A percentile compares a stretch with the other conserved stretches of the same genome.
Conservation (phyloP, 2,797 vertebrate species). For the Coranthus polyacanthus region DNA sequence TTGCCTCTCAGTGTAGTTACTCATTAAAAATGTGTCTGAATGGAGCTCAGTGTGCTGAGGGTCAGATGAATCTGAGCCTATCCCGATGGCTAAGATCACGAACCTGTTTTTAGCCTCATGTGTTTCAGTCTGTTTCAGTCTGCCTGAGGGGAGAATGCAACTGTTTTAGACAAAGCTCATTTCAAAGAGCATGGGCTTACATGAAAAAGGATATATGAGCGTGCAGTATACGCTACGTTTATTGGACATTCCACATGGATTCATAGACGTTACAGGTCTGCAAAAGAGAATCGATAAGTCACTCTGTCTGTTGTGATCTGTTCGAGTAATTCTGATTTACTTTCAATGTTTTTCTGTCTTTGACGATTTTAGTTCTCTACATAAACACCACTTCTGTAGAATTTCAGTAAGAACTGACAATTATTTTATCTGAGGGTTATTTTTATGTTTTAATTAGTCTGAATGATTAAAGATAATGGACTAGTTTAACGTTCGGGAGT, state of each 20-base stretch:
- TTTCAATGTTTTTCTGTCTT: no score
- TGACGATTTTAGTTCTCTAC: slow-evolving; percentile 12
- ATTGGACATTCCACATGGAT: slow-evolving; percentile 20
- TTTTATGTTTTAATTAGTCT: not conserved
- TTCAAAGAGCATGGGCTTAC: not conserved
- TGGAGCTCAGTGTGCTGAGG: not conserved
- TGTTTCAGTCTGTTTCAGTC: slow-evolving; percentile 4
- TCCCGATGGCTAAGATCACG: slow-evolving; percentile 24
- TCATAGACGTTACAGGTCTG: slow-evolving; percentile 6
- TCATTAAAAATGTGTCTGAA: no score
- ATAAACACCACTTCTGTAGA: slow-evolving; percentile 12
- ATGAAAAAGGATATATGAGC: slow-evolving; percentile 1
- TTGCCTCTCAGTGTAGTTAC: not conserved
- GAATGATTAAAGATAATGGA: no score
- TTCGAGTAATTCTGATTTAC: slow-evolving; percentile 5
- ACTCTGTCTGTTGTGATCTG: slow-evolving; percentile 9
- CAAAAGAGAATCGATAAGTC: slow-evolving; percentile 12
- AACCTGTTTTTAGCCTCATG: slow-evolving; percentile 8
- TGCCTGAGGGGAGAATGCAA: slow-evolving; percentile 18
- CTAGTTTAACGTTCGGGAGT: no score
- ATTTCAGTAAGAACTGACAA: not conserved
- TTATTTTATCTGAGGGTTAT: no score
- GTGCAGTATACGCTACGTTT: slow-evolving; percentile 7
- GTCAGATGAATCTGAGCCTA: slow-evolving; percentile 24
- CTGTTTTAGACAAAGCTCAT: slow-evolving; percentile 4